A percentile compares a stretch with the other conserved stretches of the same genome.
Conservation (phyloP, 2,888 invertebrate genomes). For the Bembecia ichneumoniformis region DNA sequence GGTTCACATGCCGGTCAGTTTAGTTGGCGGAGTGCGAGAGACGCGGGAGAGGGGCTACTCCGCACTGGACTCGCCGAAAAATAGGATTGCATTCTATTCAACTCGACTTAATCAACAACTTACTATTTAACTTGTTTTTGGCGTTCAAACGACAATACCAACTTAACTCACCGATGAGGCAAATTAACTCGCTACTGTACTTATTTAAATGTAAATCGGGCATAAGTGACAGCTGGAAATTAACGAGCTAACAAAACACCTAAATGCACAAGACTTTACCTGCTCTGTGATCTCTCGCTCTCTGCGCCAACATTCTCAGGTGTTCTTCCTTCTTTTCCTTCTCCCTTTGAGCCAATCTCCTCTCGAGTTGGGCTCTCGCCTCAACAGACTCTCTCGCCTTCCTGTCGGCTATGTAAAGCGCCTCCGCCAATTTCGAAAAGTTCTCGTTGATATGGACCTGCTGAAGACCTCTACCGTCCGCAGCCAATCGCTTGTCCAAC, state of each 20-base stretch:
- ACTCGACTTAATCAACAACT: no score
- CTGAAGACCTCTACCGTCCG: slow-evolving; percentile 97
- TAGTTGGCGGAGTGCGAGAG: no score
- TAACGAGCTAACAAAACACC: neutral
- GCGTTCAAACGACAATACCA: no score
- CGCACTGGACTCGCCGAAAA: no score
- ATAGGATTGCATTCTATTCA: no score
- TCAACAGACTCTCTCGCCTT: slow-evolving; percentile 99
- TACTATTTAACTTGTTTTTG: no score
- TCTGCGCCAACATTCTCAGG: slow-evolving; percentile 91
- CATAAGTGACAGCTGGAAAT: no score
- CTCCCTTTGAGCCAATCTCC: slow-evolving; percentile 96
- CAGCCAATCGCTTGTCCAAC: slow-evolving; percentile 96
- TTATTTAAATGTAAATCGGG: no score
- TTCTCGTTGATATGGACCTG: slow-evolving; percentile 99
- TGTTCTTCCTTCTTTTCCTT: slow-evolving; percentile 98
- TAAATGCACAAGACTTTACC: slow-evolving; percentile 70
- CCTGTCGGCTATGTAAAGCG: slow-evolving; percentile 64
- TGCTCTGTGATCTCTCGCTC: slow-evolving; percentile 95
- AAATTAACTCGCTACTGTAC: no score
- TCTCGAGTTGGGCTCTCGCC: slow-evolving; percentile 94
- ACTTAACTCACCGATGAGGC: no score
- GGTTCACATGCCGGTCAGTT: no score
- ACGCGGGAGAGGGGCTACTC: no score
- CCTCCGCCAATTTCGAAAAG: slow-evolving; percentile 98